A percentile compares a stretch with the other conserved stretches of the same genome.
phyloP scores from a whole-genome alignment of 2,797 vertebrate genomes.

The Denticeps clupeoides region DNA sequence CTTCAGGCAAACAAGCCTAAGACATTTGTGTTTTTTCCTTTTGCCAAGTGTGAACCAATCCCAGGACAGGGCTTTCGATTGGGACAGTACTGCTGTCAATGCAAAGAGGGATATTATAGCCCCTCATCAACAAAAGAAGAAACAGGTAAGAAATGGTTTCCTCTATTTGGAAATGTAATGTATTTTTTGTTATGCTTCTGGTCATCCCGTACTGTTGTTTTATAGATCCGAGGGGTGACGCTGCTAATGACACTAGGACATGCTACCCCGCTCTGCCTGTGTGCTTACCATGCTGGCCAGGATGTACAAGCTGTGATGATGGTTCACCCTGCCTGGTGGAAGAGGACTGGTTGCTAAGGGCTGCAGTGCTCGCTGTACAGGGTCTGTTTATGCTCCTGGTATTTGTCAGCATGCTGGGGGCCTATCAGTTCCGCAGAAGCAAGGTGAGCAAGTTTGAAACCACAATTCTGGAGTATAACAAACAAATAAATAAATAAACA shows the following conservation, averaged over 20 bases:
- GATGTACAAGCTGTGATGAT: conserved; percentile 70
- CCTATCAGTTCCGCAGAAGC: conserved; percentile 70
- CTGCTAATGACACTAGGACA: conserved; percentile 4
- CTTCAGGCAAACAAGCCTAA: no score
- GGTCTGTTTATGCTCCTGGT: conserved; percentile 77
- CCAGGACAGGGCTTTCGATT: conserved; percentile 69
- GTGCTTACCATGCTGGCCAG: conserved; percentile 74
- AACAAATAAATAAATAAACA: no score
- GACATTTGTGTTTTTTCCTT: no score
- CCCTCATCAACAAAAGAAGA: conserved; percentile 21
- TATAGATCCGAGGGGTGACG: conserved; percentile 4
- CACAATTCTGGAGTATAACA: no score
- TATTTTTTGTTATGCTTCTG: not conserved
- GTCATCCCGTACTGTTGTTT: not conserved
- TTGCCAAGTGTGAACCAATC: conserved; percentile 68
- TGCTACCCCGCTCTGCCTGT: conserved; percentile 51
- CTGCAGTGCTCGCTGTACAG: conserved; percentile 66
- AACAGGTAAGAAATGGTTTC: conserved; percentile 31
- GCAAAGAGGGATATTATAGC: conserved; percentile 77
- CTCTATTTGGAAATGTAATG: not conserved
- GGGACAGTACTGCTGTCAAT: conserved; percentile 80
- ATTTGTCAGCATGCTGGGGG: conserved; percentile 81
- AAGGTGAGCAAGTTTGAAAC: no score
- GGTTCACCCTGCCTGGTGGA: conserved; percentile 71
- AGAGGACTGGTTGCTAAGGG: conserved; percentile 64